phyloP scores from a whole-genome alignment of 2,888 invertebrate species.

The Frankliniella intonsa region DNA sequence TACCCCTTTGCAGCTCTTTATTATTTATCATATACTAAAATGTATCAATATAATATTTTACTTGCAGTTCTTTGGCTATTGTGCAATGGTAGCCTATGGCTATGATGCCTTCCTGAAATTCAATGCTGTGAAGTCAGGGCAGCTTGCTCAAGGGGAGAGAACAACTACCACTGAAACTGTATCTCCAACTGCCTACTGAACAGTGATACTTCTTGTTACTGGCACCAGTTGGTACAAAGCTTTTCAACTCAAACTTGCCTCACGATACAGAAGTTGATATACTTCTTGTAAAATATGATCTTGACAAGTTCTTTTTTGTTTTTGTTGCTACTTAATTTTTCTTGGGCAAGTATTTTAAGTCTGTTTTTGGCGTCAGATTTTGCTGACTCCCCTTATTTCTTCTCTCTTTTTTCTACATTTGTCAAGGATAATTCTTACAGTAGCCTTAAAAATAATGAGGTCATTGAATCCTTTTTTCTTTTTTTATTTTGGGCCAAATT shows the following conservation, averaged over 20 bases:
- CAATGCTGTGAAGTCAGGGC: constrained; percentile 60
- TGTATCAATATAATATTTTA: constrained; percentile 1
- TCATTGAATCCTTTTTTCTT: neutral
- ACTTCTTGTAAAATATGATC: neutral
- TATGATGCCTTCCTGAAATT: constrained; percentile 77
- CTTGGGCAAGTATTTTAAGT: neutral
- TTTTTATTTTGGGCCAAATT: neutral
- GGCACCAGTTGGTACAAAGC: neutral
- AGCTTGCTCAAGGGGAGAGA: constrained; percentile 43
- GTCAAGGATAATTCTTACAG: neutral
- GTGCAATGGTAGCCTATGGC: constrained; percentile 72
- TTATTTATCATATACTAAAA: neutral
- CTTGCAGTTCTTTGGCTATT: constrained; percentile 79
- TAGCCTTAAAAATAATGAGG: neutral
- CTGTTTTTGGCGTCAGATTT: neutral
- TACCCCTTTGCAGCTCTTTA: constrained; percentile 32
- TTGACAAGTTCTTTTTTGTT: neutral
- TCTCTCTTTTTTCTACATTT: neutral
- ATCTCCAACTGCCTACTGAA: constrained; percentile 39
- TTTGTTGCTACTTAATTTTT: neutral
- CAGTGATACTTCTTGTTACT: neutral
- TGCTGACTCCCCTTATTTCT: neutral
- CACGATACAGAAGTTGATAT: neutral
- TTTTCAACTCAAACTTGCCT: neutral
- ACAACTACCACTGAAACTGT: constrained; percentile 40